phyloP scores from a whole-genome alignment of 2,113 vertebrate species.

The Laticauda laticaudata region DNA sequence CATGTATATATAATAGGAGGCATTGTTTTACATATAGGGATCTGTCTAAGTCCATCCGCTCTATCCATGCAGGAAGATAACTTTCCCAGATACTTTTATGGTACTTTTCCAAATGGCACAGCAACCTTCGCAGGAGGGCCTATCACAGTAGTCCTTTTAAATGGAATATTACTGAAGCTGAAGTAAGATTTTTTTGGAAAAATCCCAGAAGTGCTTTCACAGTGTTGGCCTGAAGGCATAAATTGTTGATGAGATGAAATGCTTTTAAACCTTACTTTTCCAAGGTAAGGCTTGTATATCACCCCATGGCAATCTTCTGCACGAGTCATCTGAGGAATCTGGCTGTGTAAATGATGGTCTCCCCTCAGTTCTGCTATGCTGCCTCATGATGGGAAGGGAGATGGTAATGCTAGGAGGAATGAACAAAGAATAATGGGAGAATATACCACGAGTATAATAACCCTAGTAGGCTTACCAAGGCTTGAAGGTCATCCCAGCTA shows the following conservation, averaged over 20 bases:
- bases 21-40: not conserved
- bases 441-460: not conserved
- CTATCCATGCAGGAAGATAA: fast-evolving
- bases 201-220: constrained; percentile 27
- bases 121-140: constrained; percentile 43
- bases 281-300: not conserved
- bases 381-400: not conserved
- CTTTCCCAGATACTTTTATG: constrained; percentile 23
- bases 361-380: not conserved
- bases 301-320: not conserved
- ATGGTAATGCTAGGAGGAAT: not conserved
- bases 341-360: not conserved
- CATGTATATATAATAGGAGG: not conserved
- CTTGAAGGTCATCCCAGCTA: not conserved
- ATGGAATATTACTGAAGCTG: constrained; percentile 44
- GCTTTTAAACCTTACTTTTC: constrained; percentile 36
- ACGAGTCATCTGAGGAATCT: not conserved
- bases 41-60: not conserved
- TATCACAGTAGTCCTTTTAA: constrained; percentile 32
- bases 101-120: constrained; percentile 2
- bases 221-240: constrained; percentile 14
- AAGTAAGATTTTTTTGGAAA: constrained; percentile 46
- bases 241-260: constrained; percentile 57
- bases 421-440: not conserved
- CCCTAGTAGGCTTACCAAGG: not conserved